phyloP scores from a whole-genome alignment of 2,113 vertebrate species.

The Apteryx owenii region DNA sequence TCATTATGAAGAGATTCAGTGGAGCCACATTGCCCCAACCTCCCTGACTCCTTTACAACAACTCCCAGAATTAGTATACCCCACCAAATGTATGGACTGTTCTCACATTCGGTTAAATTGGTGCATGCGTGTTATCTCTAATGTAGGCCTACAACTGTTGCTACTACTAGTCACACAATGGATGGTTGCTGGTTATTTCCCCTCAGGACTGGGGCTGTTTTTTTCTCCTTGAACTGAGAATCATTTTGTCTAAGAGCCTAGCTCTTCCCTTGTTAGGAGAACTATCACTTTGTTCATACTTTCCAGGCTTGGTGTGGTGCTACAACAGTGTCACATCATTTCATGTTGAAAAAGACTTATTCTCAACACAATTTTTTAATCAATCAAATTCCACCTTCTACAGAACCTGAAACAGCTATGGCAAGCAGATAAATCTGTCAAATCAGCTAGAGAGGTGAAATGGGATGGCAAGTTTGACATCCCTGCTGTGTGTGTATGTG shows the following conservation, averaged over 20 bases:
- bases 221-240: not conserved
- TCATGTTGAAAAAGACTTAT: not conserved
- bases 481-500: no score
- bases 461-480: not conserved
- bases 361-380: not conserved
- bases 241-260: not conserved
- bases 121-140: not conserved
- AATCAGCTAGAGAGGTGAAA: not conserved
- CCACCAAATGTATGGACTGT: rapidly evolving
- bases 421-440: not conserved
- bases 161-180: not conserved
- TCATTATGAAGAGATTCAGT: not conserved
- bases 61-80: not conserved
- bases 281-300: not conserved
- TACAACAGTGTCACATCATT: not conserved
- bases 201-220: not conserved
- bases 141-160: not conserved
- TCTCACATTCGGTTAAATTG: not conserved
- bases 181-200: not conserved
- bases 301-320: not conserved
- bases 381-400: not conserved
- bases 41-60: not conserved
- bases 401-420: not conserved
- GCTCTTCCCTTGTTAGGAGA: not conserved
- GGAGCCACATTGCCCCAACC: rapidly evolving